These are phyloP conservation scores for Trachelipus rathkii DNA, from an alignment of 1,140 invertebrate genomes.

Conservation along the genomic window DNA sequence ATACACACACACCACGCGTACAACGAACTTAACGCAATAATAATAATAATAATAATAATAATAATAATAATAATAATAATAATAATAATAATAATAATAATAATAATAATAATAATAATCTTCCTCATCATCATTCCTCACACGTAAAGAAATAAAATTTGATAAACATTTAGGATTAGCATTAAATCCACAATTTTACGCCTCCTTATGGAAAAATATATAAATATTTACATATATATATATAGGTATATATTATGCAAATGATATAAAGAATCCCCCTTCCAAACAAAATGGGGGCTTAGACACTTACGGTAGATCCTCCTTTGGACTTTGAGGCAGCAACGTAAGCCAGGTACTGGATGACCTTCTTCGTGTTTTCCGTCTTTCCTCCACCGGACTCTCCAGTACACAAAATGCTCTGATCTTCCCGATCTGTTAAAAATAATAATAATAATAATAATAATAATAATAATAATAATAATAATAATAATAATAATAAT, in stretches of 20 bases:
- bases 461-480: too few species aligned
- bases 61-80: constrained; percentile 20
- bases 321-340: constrained; percentile 89
- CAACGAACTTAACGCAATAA: too few species aligned
- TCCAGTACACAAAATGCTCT: constrained; percentile 98
- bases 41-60: constrained; percentile 11
- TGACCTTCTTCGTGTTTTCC: constrained; percentile 99
- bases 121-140: too few species aligned
- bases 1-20: too few species aligned
- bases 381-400: constrained; percentile 99
- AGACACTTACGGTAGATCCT: constrained; percentile 39
- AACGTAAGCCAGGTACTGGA: constrained; percentile 98
- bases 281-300: neutral
- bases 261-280: neutral
- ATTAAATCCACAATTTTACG: neutral
- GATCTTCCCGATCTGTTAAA: constrained; percentile 91
- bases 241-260: neutral
- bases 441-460: constrained; percentile 36
- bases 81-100: constrained; percentile 20
- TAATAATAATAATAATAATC: too few species aligned
- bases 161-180: too few species aligned
- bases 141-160: too few species aligned
- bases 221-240: neutral
- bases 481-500: too few species aligned
- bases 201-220: neutral